Percentiles rank a stretch among this genome's conserved stretches.
Evolutionary conservation across 1,140 invertebrate genomes (phyloP).

Genomic region (Ooceraea biroi): DNA sequence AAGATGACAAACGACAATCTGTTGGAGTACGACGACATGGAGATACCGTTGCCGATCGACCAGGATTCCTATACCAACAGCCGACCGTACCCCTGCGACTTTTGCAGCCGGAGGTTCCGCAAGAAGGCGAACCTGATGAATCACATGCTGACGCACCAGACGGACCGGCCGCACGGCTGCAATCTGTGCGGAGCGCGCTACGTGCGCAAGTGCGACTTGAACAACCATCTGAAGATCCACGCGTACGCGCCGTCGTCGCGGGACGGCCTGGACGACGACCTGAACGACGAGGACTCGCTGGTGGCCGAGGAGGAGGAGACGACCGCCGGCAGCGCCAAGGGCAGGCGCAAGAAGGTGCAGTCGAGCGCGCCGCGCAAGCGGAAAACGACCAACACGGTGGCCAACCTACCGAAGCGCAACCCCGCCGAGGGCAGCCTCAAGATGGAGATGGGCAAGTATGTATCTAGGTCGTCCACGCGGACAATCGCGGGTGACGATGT

Average conservation of each 20-base stretch:
- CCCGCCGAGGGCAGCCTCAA: constrained; percentile 68
- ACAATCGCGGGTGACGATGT: constrained; percentile 86
- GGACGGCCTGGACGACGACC: constrained; percentile 85
- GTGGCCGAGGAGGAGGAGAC: constrained; percentile 80
- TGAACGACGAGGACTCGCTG: constrained; percentile 85
- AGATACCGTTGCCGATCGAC: constrained; percentile 92
- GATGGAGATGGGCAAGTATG: constrained; percentile 79
- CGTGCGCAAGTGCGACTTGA: constrained; percentile 91
- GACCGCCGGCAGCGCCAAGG: constrained; percentile 70
- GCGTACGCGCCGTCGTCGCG: constrained; percentile 89
- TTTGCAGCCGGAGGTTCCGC: constrained; percentile 92
- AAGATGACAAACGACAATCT: constrained; percentile 86
- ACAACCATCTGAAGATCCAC: constrained; percentile 93
- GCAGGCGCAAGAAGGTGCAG: constrained; percentile 84
- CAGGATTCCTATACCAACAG: constrained; percentile 93
- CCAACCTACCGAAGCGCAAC: constrained; percentile 69
- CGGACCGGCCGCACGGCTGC: constrained; percentile 91
- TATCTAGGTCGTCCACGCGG: constrained; percentile 81
- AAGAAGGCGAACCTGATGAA: constrained; percentile 94
- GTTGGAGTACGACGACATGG: constrained; percentile 89
- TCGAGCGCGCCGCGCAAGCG: constrained; percentile 81
- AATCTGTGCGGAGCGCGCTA: constrained; percentile 93
- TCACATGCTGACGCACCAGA: constrained; percentile 94
- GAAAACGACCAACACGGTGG: constrained; percentile 77
- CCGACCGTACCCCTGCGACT: constrained; percentile 94